phyloP scores from a whole-genome alignment of 2,888 invertebrate genomes.

The Sphaerophoria rueppellii region DNA sequence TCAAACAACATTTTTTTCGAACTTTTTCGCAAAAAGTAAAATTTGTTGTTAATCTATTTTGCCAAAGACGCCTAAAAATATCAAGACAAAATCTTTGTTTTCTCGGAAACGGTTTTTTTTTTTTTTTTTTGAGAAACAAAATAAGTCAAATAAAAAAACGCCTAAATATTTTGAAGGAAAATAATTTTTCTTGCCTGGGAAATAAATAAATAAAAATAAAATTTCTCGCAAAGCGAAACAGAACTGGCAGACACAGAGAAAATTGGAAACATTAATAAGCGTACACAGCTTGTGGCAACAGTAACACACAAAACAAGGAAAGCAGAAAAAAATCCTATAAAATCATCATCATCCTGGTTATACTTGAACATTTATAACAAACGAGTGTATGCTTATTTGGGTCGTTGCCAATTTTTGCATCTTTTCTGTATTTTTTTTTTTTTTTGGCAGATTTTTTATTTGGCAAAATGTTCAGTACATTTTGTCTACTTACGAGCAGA shows the following conservation, averaged over 20 bases:
- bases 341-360: conserved; percentile 1
- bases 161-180: conserved; percentile 19
- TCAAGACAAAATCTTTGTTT: conserved; percentile 1
- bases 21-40: background rate
- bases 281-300: conserved; percentile 14
- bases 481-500: conserved; percentile 22
- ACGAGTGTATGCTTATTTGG: conserved; percentile 4
- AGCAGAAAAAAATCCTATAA: background rate
- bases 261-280: conserved; percentile 29
- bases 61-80: conserved; percentile 10
- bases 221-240: background rate
- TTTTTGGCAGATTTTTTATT: background rate
- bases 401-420: conserved; percentile 14
- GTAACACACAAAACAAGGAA: conserved; percentile 8
- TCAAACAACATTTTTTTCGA: background rate
- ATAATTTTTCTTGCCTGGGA: conserved; percentile 17
- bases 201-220: conserved; percentile 10
- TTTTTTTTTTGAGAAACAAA: background rate
- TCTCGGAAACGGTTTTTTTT: background rate
- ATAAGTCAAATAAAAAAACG: conserved; percentile 3
- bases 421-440: background rate
- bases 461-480: conserved; percentile 1
- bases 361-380: background rate
- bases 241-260: background rate
- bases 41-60: background rate